Conservation (phyloP, 2,113 vertebrate genomes). For the Barnardius zonarius region DNA sequence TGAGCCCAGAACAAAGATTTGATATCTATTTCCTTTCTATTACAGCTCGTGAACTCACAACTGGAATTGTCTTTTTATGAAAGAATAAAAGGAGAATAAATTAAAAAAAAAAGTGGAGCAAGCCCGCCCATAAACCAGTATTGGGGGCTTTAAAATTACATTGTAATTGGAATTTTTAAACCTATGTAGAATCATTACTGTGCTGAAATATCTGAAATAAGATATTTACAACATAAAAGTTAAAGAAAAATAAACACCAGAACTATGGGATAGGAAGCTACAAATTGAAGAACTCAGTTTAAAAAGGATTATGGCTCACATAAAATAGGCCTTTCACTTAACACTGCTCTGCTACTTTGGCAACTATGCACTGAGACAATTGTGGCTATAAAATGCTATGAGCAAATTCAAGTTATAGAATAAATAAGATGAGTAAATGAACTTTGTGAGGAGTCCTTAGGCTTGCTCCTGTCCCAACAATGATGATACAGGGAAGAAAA, state of each 20-base stretch:
- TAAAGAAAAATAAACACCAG: neutral
- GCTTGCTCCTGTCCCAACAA: neutral
- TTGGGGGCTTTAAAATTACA: neutral
- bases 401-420: neutral
- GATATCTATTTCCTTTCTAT: conserved; percentile 1
- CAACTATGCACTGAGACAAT: neutral
- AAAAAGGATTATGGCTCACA: neutral
- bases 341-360: neutral
- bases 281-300: conserved; percentile 1
- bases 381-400: neutral
- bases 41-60: neutral
- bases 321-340: conserved; percentile 8
- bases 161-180: neutral
- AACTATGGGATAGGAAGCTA: neutral
- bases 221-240: neutral
- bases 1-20: neutral
- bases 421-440: neutral
- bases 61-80: conserved; percentile 2
- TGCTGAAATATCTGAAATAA: neutral
- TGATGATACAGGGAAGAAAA: neutral
- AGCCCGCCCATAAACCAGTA: neutral
- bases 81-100: neutral
- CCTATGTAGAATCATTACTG: neutral
- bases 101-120: neutral
- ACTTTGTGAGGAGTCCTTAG: neutral